phyloP scores from a whole-genome alignment of 2,888 invertebrate genomes.

The Ashinkailepas kermadecensis region DNA sequence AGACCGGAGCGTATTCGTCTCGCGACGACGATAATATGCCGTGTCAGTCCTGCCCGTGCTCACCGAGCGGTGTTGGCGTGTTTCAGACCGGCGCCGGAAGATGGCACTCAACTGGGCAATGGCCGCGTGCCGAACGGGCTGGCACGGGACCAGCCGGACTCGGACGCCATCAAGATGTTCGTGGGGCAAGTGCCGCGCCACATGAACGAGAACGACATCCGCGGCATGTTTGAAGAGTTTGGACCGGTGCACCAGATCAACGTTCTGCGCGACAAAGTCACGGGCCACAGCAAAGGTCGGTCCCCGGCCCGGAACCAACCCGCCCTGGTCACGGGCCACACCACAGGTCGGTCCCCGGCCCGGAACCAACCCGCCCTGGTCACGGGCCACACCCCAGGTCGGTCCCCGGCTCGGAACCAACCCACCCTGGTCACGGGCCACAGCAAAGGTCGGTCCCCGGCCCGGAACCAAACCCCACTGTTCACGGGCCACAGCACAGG shows the following conservation, averaged over 20 bases:
- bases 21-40: too few species aligned
- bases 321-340: slow-evolving; percentile 63
- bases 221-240: slow-evolving; percentile 93
- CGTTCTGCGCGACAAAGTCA: slow-evolving; percentile 91
- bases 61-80: too few species aligned
- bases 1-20: neutral
- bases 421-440: too few species aligned
- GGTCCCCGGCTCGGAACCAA: too few species aligned
- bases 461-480: too few species aligned
- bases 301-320: too few species aligned
- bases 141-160: slow-evolving; percentile 72
- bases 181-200: slow-evolving; percentile 94
- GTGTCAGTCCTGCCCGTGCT: too few species aligned
- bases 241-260: slow-evolving; percentile 96
- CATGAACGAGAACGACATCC: slow-evolving; percentile 94
- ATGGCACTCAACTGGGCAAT: neutral
- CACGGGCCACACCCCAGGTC: too few species aligned
- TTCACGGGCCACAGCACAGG: too few species aligned
- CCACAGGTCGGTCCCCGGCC: slow-evolving; percentile 66
- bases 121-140: slow-evolving; percentile 2
- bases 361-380: too few species aligned
- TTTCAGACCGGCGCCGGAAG: neutral
- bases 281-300: slow-evolving; percentile 93
- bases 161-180: slow-evolving; percentile 99
- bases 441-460: too few species aligned